Percentiles rank a stretch among this genome's conserved stretches.
phyloP scores from a whole-genome alignment of 2,113 vertebrate species.

The Baryphthengus martii region DNA sequence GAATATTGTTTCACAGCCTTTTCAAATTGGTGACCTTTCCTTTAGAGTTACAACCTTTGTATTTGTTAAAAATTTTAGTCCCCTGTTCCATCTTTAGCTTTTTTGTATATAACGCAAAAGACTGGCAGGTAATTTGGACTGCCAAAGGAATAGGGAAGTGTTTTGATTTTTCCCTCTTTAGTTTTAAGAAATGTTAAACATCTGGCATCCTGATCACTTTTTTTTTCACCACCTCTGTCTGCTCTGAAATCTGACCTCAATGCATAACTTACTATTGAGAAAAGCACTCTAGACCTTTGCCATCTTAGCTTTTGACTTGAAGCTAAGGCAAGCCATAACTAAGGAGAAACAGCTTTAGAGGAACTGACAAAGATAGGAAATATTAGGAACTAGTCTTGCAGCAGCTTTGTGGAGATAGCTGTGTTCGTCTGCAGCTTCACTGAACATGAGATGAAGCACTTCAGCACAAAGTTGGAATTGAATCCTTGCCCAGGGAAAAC shows the following conservation, averaged over 20 bases:
- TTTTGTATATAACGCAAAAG: not conserved
- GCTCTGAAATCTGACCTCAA: conserved; percentile 32
- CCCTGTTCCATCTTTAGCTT: not conserved
- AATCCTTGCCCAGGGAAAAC: not conserved
- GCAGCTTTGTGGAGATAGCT: not conserved
- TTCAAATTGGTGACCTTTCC: not conserved
- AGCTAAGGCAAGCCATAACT: conserved; percentile 34
- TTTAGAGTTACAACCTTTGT: not conserved
- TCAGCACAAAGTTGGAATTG: not conserved
- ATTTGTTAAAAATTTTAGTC: not conserved
- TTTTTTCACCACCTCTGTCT: not conserved
- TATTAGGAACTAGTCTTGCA: not conserved
- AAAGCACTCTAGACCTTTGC: conserved; percentile 35
- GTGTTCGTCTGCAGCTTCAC: not conserved
- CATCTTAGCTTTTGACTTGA: conserved; percentile 18
- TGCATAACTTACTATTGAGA: conserved; percentile 13
- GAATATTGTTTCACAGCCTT: not conserved
- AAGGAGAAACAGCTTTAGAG: conserved; percentile 39
- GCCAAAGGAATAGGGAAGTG: not conserved
- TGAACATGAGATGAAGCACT: not conserved
- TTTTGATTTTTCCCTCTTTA: not conserved
- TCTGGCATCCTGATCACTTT: not conserved
- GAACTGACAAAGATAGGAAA: not conserved
- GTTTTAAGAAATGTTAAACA: conserved; percentile 18
- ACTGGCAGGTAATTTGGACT: not conserved